Evolutionary conservation across 1,140 invertebrate genomes (phyloP), one percentile per base, ranked within the genome.

Genomic region (Cyclina sinensis): DNA sequence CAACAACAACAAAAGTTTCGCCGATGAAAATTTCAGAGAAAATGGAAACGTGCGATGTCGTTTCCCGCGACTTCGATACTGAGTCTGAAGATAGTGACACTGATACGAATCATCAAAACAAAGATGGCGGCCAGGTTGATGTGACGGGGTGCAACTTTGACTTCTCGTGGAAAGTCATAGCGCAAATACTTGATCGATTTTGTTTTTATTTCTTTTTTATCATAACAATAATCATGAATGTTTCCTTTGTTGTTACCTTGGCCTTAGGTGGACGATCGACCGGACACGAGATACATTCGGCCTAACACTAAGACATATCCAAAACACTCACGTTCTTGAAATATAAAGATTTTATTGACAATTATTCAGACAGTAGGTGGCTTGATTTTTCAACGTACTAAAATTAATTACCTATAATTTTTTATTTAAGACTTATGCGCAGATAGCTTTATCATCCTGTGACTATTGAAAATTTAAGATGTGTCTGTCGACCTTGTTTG

Each of bases 171-270:
- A 35, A 78, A 78, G 24, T n/a, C 0, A 35, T 78, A 0, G 74
- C 74, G 11, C 43, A 35, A 11, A 51, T 78, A 21, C n/a, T 78
- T 11, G 74, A 78, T 37, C 39, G 74, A 78, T 78, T 78, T 46
- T 65, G 79, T 81, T 81, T 81, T 35, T 43, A 35, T 24, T n/a
- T 62, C 32, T 81, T 81, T 65, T 24, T 57, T 7, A 14, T 62
- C 7, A 24, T 81, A 0, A 62, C 79, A 16, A 16, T 81, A 16
- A 5, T 43, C n/a, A 65, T 81, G 54, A 81, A 81, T 21, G n/a
- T 81, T 51, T 51, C 74, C 0, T 78, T 78, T 46, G 48, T 78
- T 21, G 46, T 78, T 54, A 30, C 74, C 14, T 30, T 78, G 0
- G 46, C 30, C 12, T 9, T 24, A 51, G 74, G 74, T 1, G 74